Percentiles rank a stretch among this genome's conserved stretches.
Evolutionary conservation across 2,113 vertebrate genomes (phyloP).

Genomic region (Bufo gargarizans): DNA sequence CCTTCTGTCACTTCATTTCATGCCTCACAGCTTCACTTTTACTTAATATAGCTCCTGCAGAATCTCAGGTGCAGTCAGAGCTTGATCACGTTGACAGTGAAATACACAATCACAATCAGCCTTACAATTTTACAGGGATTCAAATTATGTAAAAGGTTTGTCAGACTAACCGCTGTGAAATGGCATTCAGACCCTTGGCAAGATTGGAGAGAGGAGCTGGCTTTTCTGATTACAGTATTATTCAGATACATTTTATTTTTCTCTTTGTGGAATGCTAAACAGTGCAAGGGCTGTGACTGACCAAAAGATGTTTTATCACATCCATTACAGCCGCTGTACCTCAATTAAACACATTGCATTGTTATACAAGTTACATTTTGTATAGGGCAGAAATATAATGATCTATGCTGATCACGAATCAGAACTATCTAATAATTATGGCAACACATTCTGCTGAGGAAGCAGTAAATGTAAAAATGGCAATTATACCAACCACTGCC

Average conservation of each 20-base stretch:
- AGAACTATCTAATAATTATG: background rate
- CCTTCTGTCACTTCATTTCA: slow-evolving; percentile 57
- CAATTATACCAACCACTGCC: background rate
- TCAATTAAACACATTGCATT: background rate
- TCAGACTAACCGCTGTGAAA: slow-evolving; percentile 58
- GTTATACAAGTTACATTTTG: background rate
- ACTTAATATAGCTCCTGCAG: slow-evolving; percentile 46
- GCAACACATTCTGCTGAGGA: background rate
- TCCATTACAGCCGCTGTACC: background rate
- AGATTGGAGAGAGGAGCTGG: slow-evolving; percentile 31
- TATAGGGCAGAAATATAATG: background rate
- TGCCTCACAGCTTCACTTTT: slow-evolving; percentile 55
- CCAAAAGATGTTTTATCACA: slow-evolving; percentile 18
- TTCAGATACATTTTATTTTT: slow-evolving; percentile 45
- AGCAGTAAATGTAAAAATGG: background rate
- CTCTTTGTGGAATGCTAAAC: slow-evolving; percentile 42
- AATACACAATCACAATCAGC: slow-evolving; percentile 58
- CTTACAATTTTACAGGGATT: slow-evolving; percentile 54
- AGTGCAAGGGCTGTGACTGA: slow-evolving; percentile 26
- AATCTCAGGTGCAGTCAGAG: slow-evolving; percentile 50
- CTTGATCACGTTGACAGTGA: slow-evolving; percentile 53
- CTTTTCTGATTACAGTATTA: slow-evolving; percentile 52
- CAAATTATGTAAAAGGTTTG: slow-evolving; percentile 60
- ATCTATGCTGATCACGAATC: background rate
- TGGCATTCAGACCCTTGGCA: slow-evolving; percentile 50